Base-by-base conservation (phyloP, 1,140 invertebrate genomes). In the Bombus affinis region DNA sequence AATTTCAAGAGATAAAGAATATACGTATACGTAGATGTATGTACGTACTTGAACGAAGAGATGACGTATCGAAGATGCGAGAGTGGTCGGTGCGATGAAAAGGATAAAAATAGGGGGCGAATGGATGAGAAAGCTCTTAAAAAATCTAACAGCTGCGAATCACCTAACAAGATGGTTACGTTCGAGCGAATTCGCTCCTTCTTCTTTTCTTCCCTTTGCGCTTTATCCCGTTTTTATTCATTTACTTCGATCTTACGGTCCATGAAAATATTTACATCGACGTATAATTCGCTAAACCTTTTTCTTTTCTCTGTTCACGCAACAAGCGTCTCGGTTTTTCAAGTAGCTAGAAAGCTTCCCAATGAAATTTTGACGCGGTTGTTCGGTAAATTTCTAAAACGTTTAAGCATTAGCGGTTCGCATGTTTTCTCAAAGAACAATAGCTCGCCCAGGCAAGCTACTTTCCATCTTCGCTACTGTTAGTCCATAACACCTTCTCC, bases 101-200 rank as follows among this genome's bases (percentile, higher is more conserved):
- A 53, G 84, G 44, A 68, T 44, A 44, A 75, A 86, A 76, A 66
- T 39, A 65, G 59, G 66, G 81, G 75, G 72, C 68, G 83, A 81
- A 71, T 77, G 84, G 71, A 80, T 73, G 85, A 84, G 74, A 85
- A 72, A 83, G 73, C 86, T 91, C 77, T 91, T 91, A 81, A 90
- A 47, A 91, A 90, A 88, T 88, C 82, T 76, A 86, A 86, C 88
- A 82, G 59, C 84, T 73, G 72, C 86, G 74, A 88, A 59, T 80
- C 86, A 70, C 82, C 42, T 70, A 42, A 53, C 65, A 91, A 68
- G 85, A 85, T 85, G 76, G 78, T 80, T 88, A 72, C 65, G 81
- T 83, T 86, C 70, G 44, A 83, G 71, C 71, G 62, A 86, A 75
- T 91, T 82, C 71, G 22, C 15, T 35, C 25, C 18, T 73, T 72